phyloP scores from a whole-genome alignment of 2,797 vertebrate species.

The Enteromius anoplus region DNA sequence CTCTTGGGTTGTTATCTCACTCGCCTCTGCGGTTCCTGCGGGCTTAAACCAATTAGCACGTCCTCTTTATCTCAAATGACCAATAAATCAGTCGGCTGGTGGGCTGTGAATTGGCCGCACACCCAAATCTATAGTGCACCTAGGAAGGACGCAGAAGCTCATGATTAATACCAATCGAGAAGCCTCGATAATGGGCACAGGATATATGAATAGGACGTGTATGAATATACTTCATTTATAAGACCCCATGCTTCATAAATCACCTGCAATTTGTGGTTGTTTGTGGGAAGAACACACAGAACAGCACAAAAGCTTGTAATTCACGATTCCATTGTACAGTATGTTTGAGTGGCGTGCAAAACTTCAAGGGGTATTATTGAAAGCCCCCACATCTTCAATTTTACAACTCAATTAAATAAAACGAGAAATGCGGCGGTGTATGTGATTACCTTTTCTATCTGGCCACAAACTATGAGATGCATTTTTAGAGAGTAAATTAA shows the following conservation, averaged over 20 bases:
- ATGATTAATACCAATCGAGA: slow-evolving; percentile 51
- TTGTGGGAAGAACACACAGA: slow-evolving; percentile 17
- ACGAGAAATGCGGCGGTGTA: slow-evolving; percentile 34
- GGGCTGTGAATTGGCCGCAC: slow-evolving; percentile 46
- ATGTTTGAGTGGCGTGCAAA: slow-evolving; percentile 38
- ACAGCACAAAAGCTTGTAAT: slow-evolving; percentile 47
- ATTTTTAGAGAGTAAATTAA: slow-evolving; percentile 63
- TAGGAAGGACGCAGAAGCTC: slow-evolving; percentile 39
- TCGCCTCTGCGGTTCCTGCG: slow-evolving; percentile 47
- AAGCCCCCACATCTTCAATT: slow-evolving; percentile 54
- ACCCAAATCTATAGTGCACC: slow-evolving; percentile 45
- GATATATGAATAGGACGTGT: slow-evolving; percentile 52
- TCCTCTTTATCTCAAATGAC: slow-evolving; percentile 64
- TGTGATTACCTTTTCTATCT: slow-evolving; percentile 59
- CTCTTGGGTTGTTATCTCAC: slow-evolving; percentile 52
- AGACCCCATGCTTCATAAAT: slow-evolving; percentile 38
- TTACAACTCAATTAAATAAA: slow-evolving; percentile 61
- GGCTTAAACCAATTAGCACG: slow-evolving; percentile 60
- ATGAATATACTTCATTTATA: slow-evolving; percentile 44
- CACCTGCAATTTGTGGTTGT: slow-evolving; percentile 27
- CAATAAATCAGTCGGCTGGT: slow-evolving; percentile 57
- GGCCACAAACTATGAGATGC: slow-evolving; percentile 44
- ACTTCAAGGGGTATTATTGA: slow-evolving; percentile 51
- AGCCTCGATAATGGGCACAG: slow-evolving; percentile 38
- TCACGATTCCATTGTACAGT: slow-evolving; percentile 39